Conservation (phyloP, 2,888 invertebrate genomes). For the Camptogramma bilineatum region DNA sequence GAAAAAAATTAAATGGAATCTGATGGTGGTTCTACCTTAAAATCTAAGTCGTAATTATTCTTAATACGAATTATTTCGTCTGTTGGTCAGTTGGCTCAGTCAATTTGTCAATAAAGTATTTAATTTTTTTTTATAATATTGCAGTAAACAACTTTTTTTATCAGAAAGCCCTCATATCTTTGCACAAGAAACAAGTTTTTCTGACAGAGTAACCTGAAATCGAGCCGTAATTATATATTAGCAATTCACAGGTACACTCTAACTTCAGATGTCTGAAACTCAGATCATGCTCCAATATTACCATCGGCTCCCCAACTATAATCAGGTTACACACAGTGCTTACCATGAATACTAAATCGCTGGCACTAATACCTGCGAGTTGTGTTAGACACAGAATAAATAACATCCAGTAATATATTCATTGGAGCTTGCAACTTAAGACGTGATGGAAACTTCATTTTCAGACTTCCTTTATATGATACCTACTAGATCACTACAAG, state of each 20-base stretch:
- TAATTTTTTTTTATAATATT: no score
- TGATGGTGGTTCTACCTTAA: no score
- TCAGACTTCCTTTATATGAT: background rate
- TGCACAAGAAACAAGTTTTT: background rate
- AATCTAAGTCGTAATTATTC: no score
- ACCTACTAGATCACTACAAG: no score
- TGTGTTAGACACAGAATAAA: conserved; percentile 40
- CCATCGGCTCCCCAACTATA: conserved; percentile 42
- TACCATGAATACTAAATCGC: conserved; percentile 70
- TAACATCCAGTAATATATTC: conserved; percentile 67
- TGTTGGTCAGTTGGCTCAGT: no score
- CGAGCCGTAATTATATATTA: conserved; percentile 25
- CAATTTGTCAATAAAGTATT: no score
- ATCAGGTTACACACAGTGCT: conserved; percentile 56
- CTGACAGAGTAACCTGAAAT: background rate
- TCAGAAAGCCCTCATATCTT: background rate
- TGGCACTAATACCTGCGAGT: conserved; percentile 48
- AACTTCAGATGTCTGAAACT: conserved; percentile 36
- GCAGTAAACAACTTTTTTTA: no score
- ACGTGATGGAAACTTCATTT: conserved; percentile 59
- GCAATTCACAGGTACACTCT: conserved; percentile 16
- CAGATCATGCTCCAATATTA: conserved; percentile 44
- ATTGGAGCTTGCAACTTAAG: conserved; percentile 66
- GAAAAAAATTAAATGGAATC: no score
- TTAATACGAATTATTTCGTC: no score